Percentiles rank a stretch among this genome's conserved stretches.
Evolutionary conservation across 2,797 vertebrate species (phyloP).

Genomic region (Oreortyx pictus): DNA sequence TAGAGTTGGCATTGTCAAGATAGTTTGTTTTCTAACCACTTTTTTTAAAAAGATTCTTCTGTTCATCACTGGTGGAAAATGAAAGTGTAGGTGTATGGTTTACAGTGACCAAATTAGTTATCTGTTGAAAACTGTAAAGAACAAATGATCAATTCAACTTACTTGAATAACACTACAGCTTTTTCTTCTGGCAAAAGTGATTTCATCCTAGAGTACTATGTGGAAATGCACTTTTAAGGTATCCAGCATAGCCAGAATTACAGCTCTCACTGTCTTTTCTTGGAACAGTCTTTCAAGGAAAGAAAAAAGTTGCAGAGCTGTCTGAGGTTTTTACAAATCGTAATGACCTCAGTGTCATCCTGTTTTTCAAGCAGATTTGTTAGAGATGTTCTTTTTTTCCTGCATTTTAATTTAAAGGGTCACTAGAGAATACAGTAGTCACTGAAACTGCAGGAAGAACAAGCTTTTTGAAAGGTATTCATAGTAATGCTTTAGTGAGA

Average conservation of each 20-base stretch:
- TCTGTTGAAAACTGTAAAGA: neutral
- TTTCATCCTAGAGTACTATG: neutral
- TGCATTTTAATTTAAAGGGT: neutral
- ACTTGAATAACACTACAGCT: neutral
- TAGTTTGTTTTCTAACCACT: neutral
- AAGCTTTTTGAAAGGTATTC: neutral
- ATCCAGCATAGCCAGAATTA: neutral
- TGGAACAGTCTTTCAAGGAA: neutral
- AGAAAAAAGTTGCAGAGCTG: neutral
- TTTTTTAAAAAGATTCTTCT: neutral
- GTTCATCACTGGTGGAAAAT: neutral
- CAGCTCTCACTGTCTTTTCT: neutral
- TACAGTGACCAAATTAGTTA: neutral
- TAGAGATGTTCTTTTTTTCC: neutral
- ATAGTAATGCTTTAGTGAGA: neutral
- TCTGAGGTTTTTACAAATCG: neutral
- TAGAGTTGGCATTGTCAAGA: neutral
- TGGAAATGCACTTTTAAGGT: neutral
- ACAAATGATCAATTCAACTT: neutral
- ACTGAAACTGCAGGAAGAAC: neutral
- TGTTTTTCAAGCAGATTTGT: neutral
- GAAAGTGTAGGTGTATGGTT: neutral
- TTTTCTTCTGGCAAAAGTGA: neutral
- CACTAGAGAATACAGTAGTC: neutral
- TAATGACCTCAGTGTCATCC: neutral